Conservation (phyloP, 2,888 invertebrate species). For the Drosophila atripex region DNA sequence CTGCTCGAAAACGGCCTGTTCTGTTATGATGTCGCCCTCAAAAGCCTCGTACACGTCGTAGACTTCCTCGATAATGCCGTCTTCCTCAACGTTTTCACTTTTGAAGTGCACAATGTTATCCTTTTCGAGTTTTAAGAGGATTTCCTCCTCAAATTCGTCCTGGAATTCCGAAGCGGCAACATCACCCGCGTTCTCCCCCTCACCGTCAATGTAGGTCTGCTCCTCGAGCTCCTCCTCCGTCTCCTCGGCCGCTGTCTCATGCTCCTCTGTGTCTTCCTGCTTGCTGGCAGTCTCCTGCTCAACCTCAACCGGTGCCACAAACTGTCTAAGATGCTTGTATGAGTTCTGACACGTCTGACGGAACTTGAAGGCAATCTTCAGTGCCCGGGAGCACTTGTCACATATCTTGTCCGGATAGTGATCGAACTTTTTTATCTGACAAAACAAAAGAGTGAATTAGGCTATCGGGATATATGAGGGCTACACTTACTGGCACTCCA, state of each 20-base stretch:
- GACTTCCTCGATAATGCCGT: slow-evolving; percentile 73
- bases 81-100: slow-evolving; percentile 77
- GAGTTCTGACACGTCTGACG: slow-evolving; percentile 78
- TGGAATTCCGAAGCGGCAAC: slow-evolving; percentile 1
- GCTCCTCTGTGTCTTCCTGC: slow-evolving; percentile 32
- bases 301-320: slow-evolving; percentile 80
- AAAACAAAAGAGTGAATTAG: background rate
- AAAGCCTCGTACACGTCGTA: slow-evolving; percentile 78
- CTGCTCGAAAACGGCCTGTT: slow-evolving; percentile 51
- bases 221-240: slow-evolving; percentile 48
- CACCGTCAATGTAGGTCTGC: slow-evolving; percentile 18
- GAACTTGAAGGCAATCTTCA: slow-evolving; percentile 76
- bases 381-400: slow-evolving; percentile 69
- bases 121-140: slow-evolving; percentile 45
- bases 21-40: slow-evolving; percentile 59
- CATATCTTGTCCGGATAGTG: slow-evolving; percentile 82
- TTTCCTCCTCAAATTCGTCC: slow-evolving; percentile 40
- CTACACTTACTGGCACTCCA: slow-evolving; percentile 78
- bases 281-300: slow-evolving; percentile 25
- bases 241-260: slow-evolving; percentile 37
- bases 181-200: slow-evolving; percentile 20
- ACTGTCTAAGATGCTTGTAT: slow-evolving; percentile 79
- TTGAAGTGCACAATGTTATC: slow-evolving; percentile 55
- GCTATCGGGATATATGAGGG: fast-evolving
- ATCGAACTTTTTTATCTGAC: slow-evolving; percentile 79